Evolutionary conservation across 2,888 invertebrate species (phyloP).

Genomic region (Cheilosia grossa): DNA sequence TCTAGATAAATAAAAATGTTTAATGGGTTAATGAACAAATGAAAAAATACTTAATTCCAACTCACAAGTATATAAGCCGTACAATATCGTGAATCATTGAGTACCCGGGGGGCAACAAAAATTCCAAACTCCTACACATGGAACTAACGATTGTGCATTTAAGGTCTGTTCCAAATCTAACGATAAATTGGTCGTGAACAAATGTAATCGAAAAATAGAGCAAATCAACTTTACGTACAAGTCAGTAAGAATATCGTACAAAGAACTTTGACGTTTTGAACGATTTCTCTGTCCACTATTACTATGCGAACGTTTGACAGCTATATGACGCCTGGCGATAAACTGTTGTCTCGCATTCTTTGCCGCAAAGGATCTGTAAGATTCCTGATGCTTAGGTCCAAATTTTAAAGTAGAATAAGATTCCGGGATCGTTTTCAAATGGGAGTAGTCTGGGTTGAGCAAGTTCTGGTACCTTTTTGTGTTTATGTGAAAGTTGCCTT

Average conservation of each 20-base stretch:
- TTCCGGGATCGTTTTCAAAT: background rate
- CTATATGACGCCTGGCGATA: too few species aligned
- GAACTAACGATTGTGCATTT: constrained; percentile 86
- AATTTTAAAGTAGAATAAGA: background rate
- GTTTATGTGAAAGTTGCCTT: background rate
- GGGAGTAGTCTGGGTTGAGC: background rate
- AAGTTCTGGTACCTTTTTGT: background rate
- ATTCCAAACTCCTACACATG: constrained; percentile 87
- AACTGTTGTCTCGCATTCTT: too few species aligned
- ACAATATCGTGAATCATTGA: constrained; percentile 88
- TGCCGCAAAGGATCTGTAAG: background rate
- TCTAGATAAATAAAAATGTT: background rate
- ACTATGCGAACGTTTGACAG: too few species aligned
- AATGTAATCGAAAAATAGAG: background rate
- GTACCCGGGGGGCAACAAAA: constrained; percentile 86
- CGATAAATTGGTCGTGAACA: background rate
- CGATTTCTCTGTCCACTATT: too few species aligned
- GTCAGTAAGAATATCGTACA: background rate
- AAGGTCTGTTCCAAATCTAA: constrained; percentile 79
- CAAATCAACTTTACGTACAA: background rate
- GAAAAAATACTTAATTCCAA: background rate
- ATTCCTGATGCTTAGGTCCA: background rate
- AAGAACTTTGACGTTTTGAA: background rate
- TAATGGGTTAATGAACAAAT: background rate
- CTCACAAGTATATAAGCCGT: constrained; percentile 87